Evolutionary conservation across 2,113 vertebrate species (phyloP).

Genomic region (Cygnus buccinator): DNA sequence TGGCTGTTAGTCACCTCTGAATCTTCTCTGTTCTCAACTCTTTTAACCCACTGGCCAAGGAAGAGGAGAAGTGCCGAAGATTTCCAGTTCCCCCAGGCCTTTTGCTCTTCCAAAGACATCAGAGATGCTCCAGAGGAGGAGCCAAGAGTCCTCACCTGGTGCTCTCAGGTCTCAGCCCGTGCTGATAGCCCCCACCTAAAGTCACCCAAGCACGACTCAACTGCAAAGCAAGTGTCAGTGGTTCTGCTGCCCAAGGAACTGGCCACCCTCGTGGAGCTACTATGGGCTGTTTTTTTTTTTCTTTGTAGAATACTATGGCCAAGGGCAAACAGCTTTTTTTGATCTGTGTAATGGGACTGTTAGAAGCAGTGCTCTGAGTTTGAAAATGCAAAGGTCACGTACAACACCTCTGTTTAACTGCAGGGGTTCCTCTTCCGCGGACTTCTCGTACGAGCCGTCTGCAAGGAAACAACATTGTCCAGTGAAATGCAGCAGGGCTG

Average conservation of each 20-base stretch:
- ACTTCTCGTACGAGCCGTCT: conserved; percentile 74
- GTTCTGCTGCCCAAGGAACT: background rate
- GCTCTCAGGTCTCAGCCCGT: background rate
- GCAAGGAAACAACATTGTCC: conserved; percentile 39
- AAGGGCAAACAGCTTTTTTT: background rate
- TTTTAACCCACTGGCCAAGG: background rate
- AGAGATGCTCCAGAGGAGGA: background rate
- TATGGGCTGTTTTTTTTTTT: background rate
- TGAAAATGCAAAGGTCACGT: conserved; percentile 70
- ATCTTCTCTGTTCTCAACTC: background rate
- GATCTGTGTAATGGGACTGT: background rate
- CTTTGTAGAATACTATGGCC: background rate
- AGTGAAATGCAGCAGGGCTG: background rate
- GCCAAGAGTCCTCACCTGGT: background rate
- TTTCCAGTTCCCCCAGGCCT: background rate
- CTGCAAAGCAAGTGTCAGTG: background rate
- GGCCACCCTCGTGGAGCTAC: background rate
- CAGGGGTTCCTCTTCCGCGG: conserved; percentile 78
- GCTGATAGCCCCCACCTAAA: background rate
- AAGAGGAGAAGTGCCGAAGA: background rate
- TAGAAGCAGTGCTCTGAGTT: background rate
- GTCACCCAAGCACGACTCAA: background rate
- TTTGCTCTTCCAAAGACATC: background rate
- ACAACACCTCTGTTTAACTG: conserved; percentile 88
- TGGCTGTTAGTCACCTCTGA: background rate